A percentile compares a stretch with the other conserved stretches of the same genome.
These are phyloP conservation scores for Hyla sarda DNA, from an alignment of 2,113 vertebrate species.

Conservation along the genomic window DNA sequence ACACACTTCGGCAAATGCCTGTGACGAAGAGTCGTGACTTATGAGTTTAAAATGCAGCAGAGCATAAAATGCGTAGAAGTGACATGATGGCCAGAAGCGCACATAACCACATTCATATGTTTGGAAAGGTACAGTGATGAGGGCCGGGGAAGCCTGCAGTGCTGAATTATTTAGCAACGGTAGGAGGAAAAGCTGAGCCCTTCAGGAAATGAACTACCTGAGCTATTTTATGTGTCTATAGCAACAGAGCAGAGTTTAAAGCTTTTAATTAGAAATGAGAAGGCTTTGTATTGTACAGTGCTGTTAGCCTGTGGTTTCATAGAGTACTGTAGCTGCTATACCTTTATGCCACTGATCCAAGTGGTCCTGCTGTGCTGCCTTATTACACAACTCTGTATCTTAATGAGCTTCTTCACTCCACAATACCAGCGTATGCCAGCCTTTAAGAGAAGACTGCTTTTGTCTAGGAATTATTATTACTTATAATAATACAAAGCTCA, in stretches of 20 bases:
- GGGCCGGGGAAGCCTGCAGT: background rate
- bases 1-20: slow-evolving; percentile 19
- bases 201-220: slow-evolving; percentile 21
- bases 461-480: background rate
- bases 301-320: slow-evolving; percentile 37
- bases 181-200: slow-evolving; percentile 21
- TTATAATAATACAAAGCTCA: background rate
- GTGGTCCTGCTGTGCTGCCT: slow-evolving; percentile 16
- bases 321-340: slow-evolving; percentile 29
- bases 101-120: slow-evolving; percentile 66
- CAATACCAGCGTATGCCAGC: too few species aligned
- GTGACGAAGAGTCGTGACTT: slow-evolving; percentile 44
- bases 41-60: slow-evolving; percentile 49
- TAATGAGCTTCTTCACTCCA: slow-evolving; percentile 61
- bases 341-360: slow-evolving; percentile 25
- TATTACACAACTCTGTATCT: slow-evolving; percentile 58
- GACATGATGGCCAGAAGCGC: slow-evolving; percentile 66
- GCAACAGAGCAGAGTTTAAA: slow-evolving; percentile 36
- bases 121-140: slow-evolving; percentile 61
- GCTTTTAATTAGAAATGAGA: slow-evolving; percentile 61
- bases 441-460: background rate
- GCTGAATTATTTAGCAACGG: slow-evolving; percentile 58
- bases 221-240: slow-evolving; percentile 25
- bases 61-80: slow-evolving; percentile 43
- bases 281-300: slow-evolving; percentile 46